A percentile compares a stretch with the other conserved stretches of the same genome.
Evolutionary conservation across 2,888 invertebrate genomes (phyloP).

Genomic region (Cheilosia urbana): DNA sequence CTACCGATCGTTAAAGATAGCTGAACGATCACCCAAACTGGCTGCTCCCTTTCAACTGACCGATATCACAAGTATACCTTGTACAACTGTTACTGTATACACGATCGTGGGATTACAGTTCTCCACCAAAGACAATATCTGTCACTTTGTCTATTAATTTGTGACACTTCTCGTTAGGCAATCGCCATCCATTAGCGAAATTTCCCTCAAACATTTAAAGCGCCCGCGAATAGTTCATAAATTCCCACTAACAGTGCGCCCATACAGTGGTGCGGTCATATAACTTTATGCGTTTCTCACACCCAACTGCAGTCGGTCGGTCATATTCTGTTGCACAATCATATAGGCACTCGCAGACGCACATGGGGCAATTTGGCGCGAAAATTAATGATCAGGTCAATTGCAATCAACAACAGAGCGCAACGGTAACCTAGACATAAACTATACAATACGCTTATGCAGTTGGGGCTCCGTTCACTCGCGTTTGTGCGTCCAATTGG

Average conservation of each 20-base stretch:
- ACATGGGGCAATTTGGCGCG: conserved; percentile 36
- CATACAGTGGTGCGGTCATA: neutral
- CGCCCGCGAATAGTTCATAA: conserved; percentile 3
- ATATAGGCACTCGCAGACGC: neutral
- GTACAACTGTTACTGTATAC: no score
- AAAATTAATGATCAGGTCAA: conserved; percentile 66
- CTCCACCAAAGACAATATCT: neutral
- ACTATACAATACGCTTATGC: conserved; percentile 55
- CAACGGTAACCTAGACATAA: conserved; percentile 55
- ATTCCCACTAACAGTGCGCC: conserved; percentile 17
- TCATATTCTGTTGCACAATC: conserved; percentile 30
- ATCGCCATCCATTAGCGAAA: neutral
- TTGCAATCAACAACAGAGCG: conserved; percentile 57
- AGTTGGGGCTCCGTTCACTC: conserved; percentile 29
- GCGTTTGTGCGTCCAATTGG: conserved; percentile 44
- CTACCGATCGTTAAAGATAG: no score
- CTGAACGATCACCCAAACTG: no score
- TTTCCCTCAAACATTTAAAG: neutral
- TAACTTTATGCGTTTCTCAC: conserved; percentile 17
- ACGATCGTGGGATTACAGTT: neutral
- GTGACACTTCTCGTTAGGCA: conserved; percentile 12
- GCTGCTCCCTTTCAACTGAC: no score
- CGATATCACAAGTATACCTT: no score
- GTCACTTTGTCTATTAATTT: neutral
- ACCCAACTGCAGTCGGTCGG: conserved; percentile 18